Percentiles rank a stretch among this genome's conserved stretches.
Conservation (phyloP, 2,888 invertebrate species). For the Nemapogon koenigi region DNA sequence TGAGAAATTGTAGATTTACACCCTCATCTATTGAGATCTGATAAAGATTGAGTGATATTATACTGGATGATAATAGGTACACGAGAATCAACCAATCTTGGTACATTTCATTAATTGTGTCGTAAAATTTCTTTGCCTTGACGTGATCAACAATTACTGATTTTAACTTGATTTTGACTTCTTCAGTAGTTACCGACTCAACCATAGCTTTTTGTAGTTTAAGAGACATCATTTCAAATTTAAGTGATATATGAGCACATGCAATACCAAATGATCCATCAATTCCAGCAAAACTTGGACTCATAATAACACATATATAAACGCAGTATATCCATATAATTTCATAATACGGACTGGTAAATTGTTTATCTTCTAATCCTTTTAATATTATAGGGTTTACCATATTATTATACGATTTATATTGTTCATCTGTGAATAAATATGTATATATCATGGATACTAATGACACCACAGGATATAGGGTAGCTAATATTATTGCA, state of each 20-base stretch:
- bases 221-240: slow-evolving; percentile 32
- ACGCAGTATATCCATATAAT: slow-evolving; percentile 34
- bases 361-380: slow-evolving; percentile 34
- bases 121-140: slow-evolving; percentile 29
- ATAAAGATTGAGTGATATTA: slow-evolving; percentile 39
- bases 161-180: slow-evolving; percentile 25
- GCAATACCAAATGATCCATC: slow-evolving; percentile 44
- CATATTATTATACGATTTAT: no score
- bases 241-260: slow-evolving; percentile 34
- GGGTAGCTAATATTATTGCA: no score
- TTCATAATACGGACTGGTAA: slow-evolving; percentile 36
- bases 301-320: slow-evolving; percentile 26
- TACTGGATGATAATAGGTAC: slow-evolving; percentile 29
- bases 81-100: slow-evolving; percentile 37
- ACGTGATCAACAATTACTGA: slow-evolving; percentile 35
- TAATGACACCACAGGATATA: no score
- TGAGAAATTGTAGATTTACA: slow-evolving; percentile 31
- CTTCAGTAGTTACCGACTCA: slow-evolving; percentile 20
- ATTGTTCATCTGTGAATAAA: no score
- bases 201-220: slow-evolving; percentile 29
- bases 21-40: slow-evolving; percentile 28
- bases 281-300: slow-evolving; percentile 33
- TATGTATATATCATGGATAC: no score
- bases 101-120: slow-evolving; percentile 31
- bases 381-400: slow-evolving; percentile 39